Evolutionary conservation across 2,113 vertebrate genomes (phyloP), one percentile per base, ranked within the genome.

Genomic region (Scalopus aquaticus): DNA sequence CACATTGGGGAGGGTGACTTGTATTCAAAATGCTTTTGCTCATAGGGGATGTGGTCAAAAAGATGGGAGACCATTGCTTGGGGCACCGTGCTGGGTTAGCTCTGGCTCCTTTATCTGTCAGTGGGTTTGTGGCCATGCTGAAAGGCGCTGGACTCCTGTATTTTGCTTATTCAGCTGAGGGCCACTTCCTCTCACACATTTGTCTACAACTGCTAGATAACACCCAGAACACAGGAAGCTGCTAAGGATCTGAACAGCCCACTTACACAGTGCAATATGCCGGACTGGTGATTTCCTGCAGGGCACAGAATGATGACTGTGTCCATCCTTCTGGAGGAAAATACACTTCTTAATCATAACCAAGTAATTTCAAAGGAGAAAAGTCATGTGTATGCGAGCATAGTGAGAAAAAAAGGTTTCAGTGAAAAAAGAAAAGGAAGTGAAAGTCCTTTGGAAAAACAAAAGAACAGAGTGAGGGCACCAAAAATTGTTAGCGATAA

Each of bases 61-160:
- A 26, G 28, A 5, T 0, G 3, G 26, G 35, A 54, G 51, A 58
- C 24, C 0, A 0, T 0, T 24, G 35, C 10, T 9, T 35, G 6
- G 19, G 16, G 42, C 22, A 5, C 39, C n/a, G n/a, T 46, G 42
- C 49, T 28, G 0, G 26, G 62, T 56, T 0, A 28, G 26, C 17
- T 56, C 44, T n/a, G 24, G 60, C 2, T 62, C 58, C 30, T 28
- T 19, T 69, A 39, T 32, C 62, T 22, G 32, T 35, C 42, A 30
- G n/a, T 1, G 19, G 19, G 15, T 30, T 35, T 44, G n/a, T 44
- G 51, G 49, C 39, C 72, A 32, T 12, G 51, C 2, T 12, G 32
- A 35, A 42, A 24, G 80, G 35, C 35, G n/a, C 28, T 0, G 8
- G 65, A 37, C 9, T 73, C 58, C 72, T 58, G 30, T 16, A 30